phyloP scores from a whole-genome alignment of 2,797 vertebrate genomes.

The Crocidura indochinensis region DNA sequence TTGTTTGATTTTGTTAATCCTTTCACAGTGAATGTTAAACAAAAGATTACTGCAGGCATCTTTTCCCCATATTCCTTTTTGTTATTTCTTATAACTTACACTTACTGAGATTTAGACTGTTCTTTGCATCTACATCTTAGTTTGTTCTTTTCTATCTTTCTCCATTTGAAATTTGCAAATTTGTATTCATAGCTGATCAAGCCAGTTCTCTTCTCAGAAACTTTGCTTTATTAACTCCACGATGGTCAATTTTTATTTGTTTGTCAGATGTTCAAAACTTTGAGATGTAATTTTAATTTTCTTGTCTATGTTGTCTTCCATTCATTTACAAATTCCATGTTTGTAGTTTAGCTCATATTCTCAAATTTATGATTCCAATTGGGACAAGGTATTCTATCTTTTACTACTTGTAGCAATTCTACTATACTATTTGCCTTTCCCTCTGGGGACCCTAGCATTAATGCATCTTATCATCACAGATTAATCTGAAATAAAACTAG shows the following conservation, averaged over 20 bases:
- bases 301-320: not conserved
- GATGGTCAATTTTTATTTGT: not conserved
- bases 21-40: conserved; percentile 18
- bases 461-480: not conserved
- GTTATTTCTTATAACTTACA: not conserved
- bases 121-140: not conserved
- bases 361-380: not conserved
- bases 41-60: not conserved
- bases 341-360: not conserved
- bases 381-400: not conserved
- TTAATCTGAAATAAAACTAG: not conserved
- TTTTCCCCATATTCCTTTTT: not conserved
- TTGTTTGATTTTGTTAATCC: not conserved
- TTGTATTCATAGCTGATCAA: not conserved
- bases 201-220: not conserved
- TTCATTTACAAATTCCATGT: not conserved
- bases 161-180: not conserved
- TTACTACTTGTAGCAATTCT: not conserved
- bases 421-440: not conserved
- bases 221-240: not conserved
- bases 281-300: not conserved
- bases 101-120: not conserved
- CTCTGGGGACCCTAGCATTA: not conserved
- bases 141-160: not conserved
- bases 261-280: not conserved